Evolutionary conservation across 2,888 invertebrate species (phyloP), one percentile per base, ranked within the genome.

Genomic region (Yponomeuta cagnagella): DNA sequence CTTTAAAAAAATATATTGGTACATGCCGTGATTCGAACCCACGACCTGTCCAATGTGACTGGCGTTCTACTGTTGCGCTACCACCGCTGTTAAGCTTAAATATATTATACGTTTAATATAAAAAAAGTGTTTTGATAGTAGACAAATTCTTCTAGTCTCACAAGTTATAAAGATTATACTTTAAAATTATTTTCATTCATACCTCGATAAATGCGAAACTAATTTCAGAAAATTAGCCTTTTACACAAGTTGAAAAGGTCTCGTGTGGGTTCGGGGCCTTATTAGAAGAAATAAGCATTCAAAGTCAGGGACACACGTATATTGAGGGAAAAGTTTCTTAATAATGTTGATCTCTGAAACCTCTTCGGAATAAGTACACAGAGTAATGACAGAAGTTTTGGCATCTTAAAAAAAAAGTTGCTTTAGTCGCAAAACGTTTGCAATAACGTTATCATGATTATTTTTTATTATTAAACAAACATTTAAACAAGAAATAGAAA

Each of bases 281-380:
- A 30, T 31, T 15, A 58, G 52, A 58, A 58, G 52, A 58, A 58
- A 58, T 58, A 58, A 58, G 52, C 52, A 58, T 58, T 58, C 52
- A 58, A 58, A 58, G 15, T 58, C 52, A 58, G 52, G 52, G 52
- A 58, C 15, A 58, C 52, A 58, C 15, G 33, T 33, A 65, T 65
- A 65, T 33, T 5, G 65, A 31, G 31, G 31, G 30, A 10, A 33
- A 65, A 65, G 65, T 65, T 65, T 65, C 31, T 65, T 65, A 65
- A 65, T 65, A 65, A 31, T 30, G 65, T 30, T 30, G 31, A 31
- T 33, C 65, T 65, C 30, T 65, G 65, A 65, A 65, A 31, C 31
- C 65, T 65, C 65, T 65, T 31, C 10, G 33, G 33, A 30, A 33
- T 31, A 58, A 15, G 12, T 3, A 15, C 52, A 58, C 15, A 15